These are phyloP conservation scores for Manacus vitellinus DNA, from an alignment of 2,113 vertebrate species.

Conservation along the genomic window DNA sequence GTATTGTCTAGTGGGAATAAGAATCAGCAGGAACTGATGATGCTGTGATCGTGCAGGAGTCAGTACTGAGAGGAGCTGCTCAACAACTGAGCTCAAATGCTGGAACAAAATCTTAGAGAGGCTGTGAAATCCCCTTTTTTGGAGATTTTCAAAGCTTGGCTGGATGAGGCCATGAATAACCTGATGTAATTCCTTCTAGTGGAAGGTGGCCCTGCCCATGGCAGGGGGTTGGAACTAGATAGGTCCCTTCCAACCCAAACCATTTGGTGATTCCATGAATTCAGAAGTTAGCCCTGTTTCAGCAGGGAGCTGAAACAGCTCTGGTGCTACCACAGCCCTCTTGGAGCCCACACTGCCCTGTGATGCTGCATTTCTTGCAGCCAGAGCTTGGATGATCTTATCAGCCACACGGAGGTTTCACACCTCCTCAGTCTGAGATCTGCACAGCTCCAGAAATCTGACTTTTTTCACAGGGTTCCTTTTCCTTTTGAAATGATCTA, in stretches of 20 bases:
- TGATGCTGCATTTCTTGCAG: not conserved
- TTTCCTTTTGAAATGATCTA: not conserved
- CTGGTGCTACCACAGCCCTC: not conserved
- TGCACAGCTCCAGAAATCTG: not conserved
- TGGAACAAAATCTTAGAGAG: not conserved
- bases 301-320: not conserved
- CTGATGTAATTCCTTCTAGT: not conserved
- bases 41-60: fast-evolving
- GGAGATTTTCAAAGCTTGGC: not conserved
- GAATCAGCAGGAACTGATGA: not conserved
- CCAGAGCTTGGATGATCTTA: not conserved
- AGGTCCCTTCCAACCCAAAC: not conserved
- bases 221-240: not conserved
- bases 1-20: not conserved
- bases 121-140: not conserved
- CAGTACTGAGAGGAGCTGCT: not conserved
- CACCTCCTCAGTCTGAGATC: not conserved
- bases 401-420: fast-evolving
- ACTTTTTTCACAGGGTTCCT: not conserved
- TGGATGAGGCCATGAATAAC: not conserved
- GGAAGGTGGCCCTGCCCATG: not conserved
- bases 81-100: not conserved
- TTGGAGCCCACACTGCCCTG: not conserved
- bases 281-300: not conserved
- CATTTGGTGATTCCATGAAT: not conserved